Percentiles rank a stretch among this genome's conserved stretches.
These are phyloP conservation scores for Pammene fasciana DNA, from an alignment of 2,888 invertebrate species.

Conservation along the genomic window DNA sequence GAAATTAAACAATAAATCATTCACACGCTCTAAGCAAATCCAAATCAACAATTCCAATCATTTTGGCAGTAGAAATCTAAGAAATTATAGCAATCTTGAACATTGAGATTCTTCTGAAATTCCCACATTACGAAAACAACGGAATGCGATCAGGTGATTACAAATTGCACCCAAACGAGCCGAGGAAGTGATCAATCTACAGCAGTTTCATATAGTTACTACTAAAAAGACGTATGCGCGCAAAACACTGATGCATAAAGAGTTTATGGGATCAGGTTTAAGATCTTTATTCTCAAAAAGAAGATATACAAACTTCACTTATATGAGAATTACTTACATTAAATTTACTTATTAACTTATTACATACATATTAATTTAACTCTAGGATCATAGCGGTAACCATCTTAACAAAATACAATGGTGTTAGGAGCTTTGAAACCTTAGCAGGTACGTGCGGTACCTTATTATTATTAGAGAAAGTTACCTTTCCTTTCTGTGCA, in stretches of 20 bases:
- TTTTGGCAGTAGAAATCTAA: conserved; percentile 15
- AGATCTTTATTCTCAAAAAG: no score
- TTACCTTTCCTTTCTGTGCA: no score
- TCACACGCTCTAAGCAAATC: conserved; percentile 20
- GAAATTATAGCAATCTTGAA: conserved; percentile 34
- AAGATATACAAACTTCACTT: no score
- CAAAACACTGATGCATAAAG: background rate
- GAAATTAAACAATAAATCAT: background rate
- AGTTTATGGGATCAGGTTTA: no score
- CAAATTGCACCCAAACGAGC: conserved; percentile 26
- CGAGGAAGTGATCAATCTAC: background rate
- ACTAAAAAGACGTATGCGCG: background rate
- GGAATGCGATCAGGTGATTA: conserved; percentile 38
- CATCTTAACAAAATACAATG: no score
- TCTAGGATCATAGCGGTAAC: no score
- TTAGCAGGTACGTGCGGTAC: no score
- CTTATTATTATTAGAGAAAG: no score
- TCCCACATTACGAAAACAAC: conserved; percentile 52
- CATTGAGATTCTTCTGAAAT: conserved; percentile 39
- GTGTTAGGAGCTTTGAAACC: no score
- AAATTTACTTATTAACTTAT: no score
- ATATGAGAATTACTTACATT: no score
- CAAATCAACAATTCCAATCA: conserved; percentile 15
- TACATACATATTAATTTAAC: no score
- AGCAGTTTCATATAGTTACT: background rate